These are phyloP conservation scores for Tenodera sinensis DNA, from an alignment of 2,888 invertebrate genomes.

Conservation along the genomic window DNA sequence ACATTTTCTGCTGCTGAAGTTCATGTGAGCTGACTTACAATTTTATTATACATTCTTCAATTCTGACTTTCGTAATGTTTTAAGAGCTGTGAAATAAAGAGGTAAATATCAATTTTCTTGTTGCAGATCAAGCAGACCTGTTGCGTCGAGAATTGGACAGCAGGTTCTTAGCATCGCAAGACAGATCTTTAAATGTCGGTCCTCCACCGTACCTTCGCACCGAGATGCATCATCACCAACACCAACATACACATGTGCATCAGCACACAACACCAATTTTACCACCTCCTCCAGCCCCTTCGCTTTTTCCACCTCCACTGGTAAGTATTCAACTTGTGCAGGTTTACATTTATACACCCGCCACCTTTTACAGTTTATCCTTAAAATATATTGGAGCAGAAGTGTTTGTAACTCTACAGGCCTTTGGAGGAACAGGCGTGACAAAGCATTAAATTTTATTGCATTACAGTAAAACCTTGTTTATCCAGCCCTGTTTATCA, in stretches of 20 bases:
- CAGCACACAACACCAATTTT: conserved; percentile 72
- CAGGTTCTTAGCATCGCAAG: conserved; percentile 76
- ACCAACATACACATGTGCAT: conserved; percentile 88
- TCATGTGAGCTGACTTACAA: not conserved
- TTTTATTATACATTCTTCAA: not conserved
- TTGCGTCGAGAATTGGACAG: conserved; percentile 85
- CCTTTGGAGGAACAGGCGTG: no score
- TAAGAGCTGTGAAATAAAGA: conserved; percentile 36
- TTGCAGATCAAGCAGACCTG: conserved; percentile 73
- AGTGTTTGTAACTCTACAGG: no score
- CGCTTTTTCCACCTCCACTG: conserved; percentile 35
- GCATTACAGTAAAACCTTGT: no score
- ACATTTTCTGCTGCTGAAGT: conserved; percentile 5
- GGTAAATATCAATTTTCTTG: not conserved
- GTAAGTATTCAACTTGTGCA: conserved; percentile 7
- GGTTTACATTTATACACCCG: no score
- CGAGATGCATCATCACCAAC: conserved; percentile 90
- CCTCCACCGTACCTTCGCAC: conserved; percentile 67
- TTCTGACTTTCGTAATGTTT: not conserved
- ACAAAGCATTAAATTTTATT: no score
- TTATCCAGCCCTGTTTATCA: no score
- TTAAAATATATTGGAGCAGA: no score
- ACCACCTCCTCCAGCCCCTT: conserved; percentile 52
- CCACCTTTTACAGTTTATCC: no score
- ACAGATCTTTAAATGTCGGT: conserved; percentile 41